Percentiles rank a stretch among this genome's conserved stretches.
These are phyloP conservation scores for Ridgeia piscesae DNA, from an alignment of 1,140 invertebrate species.

Conservation along the genomic window DNA sequence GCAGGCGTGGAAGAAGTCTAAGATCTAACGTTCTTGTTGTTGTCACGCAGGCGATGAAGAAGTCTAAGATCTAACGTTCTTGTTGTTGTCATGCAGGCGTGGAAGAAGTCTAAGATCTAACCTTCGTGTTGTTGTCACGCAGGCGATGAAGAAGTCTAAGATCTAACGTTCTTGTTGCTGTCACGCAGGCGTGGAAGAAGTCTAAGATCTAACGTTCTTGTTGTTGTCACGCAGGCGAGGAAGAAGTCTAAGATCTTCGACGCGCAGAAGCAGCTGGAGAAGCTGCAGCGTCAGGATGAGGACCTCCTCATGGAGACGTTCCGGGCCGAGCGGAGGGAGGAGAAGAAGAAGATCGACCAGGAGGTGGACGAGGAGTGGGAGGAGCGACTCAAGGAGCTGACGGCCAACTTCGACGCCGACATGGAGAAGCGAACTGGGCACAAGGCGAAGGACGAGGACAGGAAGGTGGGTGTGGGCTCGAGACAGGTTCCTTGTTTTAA, in stretches of 20 bases:
- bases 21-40: no score
- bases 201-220: no score
- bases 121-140: background rate
- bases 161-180: no score
- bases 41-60: background rate
- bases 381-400: slow-evolving; percentile 49
- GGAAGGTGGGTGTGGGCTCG: slow-evolving; percentile 38
- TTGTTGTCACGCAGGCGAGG: background rate
- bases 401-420: slow-evolving; percentile 49
- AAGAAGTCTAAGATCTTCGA: slow-evolving; percentile 41
- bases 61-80: slow-evolving; percentile 41
- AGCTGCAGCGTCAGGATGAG: slow-evolving; percentile 49
- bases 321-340: slow-evolving; percentile 41
- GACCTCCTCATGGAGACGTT: slow-evolving; percentile 50
- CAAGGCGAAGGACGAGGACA: slow-evolving; percentile 40
- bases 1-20: slow-evolving; percentile 15
- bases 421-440: slow-evolving; percentile 44
- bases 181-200: no score
- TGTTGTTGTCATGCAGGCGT: background rate
- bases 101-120: slow-evolving; percentile 36
- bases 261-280: slow-evolving; percentile 54
- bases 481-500: background rate
- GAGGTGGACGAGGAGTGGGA: slow-evolving; percentile 58
- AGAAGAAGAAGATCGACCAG: slow-evolving; percentile 44
- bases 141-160: slow-evolving; percentile 26